These are phyloP conservation scores for Hydropotes inermis DNA, from an alignment of 2,113 vertebrate genomes.

Conservation along the genomic window DNA sequence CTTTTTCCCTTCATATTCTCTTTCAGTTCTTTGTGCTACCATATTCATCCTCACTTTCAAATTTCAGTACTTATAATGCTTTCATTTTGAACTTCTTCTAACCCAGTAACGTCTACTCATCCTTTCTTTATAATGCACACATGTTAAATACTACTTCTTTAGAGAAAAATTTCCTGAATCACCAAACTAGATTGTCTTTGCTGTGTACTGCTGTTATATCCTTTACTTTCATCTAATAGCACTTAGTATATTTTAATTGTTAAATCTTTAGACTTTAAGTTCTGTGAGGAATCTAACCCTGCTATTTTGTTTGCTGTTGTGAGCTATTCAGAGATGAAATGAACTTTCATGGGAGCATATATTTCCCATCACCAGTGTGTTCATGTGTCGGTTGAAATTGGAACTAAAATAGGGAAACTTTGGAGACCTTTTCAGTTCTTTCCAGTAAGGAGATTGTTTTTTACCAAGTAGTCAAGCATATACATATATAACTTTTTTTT, in stretches of 20 bases:
- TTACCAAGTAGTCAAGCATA: background rate
- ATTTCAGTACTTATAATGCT: background rate
- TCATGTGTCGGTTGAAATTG: background rate
- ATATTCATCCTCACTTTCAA: background rate
- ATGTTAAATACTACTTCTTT: background rate
- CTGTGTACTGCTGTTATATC: background rate
- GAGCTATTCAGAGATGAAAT: background rate
- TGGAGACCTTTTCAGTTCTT: background rate
- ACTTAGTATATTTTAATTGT: background rate
- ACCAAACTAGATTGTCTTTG: background rate
- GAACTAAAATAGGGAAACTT: background rate
- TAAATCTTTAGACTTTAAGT: background rate
- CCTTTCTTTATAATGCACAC: background rate
- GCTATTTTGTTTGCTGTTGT: background rate
- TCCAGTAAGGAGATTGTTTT: background rate
- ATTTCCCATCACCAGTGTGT: background rate
- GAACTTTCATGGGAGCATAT: background rate
- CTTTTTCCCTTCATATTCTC: background rate
- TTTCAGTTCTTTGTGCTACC: background rate
- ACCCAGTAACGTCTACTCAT: background rate
- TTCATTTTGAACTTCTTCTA: background rate
- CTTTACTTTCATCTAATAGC: background rate
- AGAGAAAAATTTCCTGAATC: background rate
- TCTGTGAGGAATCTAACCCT: background rate
- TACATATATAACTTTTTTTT: background rate